Percentiles rank a stretch among this genome's conserved stretches.
Conservation (phyloP, 2,797 vertebrate species). For the Enteromius mattozi region DNA sequence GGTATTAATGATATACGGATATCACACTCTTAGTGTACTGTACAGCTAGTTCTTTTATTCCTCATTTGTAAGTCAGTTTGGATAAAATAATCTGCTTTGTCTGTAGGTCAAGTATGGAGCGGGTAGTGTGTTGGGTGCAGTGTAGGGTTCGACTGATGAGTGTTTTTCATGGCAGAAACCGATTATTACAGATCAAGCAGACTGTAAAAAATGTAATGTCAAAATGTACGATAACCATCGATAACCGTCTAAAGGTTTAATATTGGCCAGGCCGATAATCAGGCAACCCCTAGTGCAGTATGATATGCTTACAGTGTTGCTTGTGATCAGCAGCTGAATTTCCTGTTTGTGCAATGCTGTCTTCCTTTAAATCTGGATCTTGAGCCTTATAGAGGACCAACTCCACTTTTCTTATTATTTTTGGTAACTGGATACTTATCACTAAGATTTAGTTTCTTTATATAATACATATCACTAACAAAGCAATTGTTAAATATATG, state of each 20-base stretch:
- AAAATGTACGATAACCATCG: background rate
- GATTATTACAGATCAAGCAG: background rate
- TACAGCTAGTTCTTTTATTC: background rate
- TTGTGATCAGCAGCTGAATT: constrained; percentile 23
- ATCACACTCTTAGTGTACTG: background rate
- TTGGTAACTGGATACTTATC: background rate
- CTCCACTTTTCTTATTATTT: background rate
- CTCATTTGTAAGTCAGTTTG: background rate
- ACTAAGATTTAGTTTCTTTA: background rate
- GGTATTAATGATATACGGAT: background rate
- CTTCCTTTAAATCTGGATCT: background rate
- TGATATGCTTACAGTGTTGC: background rate
- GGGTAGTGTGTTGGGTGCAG: background rate
- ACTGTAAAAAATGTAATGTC: background rate
- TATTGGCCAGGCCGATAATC: background rate
- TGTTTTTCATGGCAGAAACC: background rate
- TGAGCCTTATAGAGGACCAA: background rate
- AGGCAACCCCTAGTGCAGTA: background rate
- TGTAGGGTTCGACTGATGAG: background rate
- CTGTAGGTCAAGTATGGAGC: background rate
- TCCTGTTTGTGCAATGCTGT: constrained; percentile 29
- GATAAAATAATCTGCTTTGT: background rate
- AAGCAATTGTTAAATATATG: background rate
- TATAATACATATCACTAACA: background rate
- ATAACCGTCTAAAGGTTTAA: background rate